phyloP scores from a whole-genome alignment of 92 coral and sea anemone genomes.

The Phenganax subtilis region DNA sequence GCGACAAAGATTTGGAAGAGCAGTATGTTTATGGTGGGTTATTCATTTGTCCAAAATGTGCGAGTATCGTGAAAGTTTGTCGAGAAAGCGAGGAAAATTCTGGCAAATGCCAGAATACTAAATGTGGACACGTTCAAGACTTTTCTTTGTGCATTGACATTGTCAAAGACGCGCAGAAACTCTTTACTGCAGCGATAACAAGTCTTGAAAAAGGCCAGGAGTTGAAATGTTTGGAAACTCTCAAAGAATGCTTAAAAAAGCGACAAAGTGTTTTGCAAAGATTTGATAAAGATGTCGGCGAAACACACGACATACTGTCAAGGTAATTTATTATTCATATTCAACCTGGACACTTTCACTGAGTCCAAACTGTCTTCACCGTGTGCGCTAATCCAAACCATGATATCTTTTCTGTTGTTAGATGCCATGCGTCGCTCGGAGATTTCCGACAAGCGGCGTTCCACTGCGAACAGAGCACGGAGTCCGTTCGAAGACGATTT shows the following conservation, averaged over 20 bases:
- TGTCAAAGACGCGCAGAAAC: slow-evolving; percentile 72
- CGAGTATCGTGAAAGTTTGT: slow-evolving; percentile 55
- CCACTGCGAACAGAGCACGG: slow-evolving; percentile 87
- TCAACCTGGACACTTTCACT: neutral
- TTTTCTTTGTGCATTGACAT: slow-evolving; percentile 59
- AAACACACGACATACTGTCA: slow-evolving; percentile 91
- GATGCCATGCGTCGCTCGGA: slow-evolving; percentile 87
- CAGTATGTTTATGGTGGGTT: slow-evolving; percentile 69
- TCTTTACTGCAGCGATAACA: slow-evolving; percentile 64
- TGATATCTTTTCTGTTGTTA: slow-evolving; percentile 24
- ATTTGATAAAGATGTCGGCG: slow-evolving; percentile 87
- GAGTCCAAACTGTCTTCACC: neutral
- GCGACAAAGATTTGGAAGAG: slow-evolving; percentile 91
- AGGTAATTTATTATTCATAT: slow-evolving; percentile 48
- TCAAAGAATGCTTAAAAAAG: slow-evolving; percentile 74
- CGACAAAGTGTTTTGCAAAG: slow-evolving; percentile 69
- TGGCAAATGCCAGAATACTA: slow-evolving; percentile 70
- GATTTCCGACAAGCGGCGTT: slow-evolving; percentile 90
- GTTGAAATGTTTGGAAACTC: slow-evolving; percentile 66
- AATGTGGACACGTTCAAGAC: slow-evolving; percentile 59
- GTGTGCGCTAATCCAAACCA: too few relatives aligned
- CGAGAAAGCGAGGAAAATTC: slow-evolving; percentile 35
- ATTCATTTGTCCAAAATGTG: slow-evolving; percentile 85
- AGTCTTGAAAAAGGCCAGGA: slow-evolving; percentile 72
- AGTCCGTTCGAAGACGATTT: slow-evolving; percentile 79